Base-by-base conservation (phyloP, 2,113 vertebrate genomes). In the Odocoileus virginianus region DNA sequence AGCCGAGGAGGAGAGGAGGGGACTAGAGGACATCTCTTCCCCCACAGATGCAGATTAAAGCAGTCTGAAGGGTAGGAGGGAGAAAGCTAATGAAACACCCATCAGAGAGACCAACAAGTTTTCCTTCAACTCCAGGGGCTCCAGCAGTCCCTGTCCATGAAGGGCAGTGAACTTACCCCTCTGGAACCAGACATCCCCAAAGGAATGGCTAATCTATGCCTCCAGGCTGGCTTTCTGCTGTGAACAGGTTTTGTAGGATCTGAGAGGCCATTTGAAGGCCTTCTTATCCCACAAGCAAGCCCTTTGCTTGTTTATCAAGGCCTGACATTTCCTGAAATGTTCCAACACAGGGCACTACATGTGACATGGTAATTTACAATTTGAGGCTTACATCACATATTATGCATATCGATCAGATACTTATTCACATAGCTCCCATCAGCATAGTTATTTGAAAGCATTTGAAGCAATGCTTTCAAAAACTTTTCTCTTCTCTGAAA, bases 291-390 rank as follows among this genome's bases (percentile, higher is more conserved):
- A 50, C 74, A 89, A 78, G 85, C 85, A 43, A 76, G 11, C 84
- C 43, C 12, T 16, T 43, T 7, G 43, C 47, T 87, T 91, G 52
- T 81, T 92, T 89, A 90, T 2, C 11, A 55, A 87, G 78, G 47
- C 10, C 40, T 74, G 83, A 92, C 57, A 92, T 71, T 94, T 95
- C 47, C 88, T 81, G 33, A 97, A 96, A 87, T 21, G 79, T 30
- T 52, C 36, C 28, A 27, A 16, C 17, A 86, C 97, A 95, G 74
- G 76, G 47, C n/a, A 88, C 28, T 54, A 71, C 23, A 23, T 43
- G 36, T 71, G 36, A 25, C 33, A 23, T 52, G 84, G 57, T 87
- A 40, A 92, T 90, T 94, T 92, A 87, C 81, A 91, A 87, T 8
- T 54, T 67, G 52, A 40, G 64, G 67, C 47, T 86, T 50, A 60